Base-by-base conservation (phyloP, 2,888 invertebrate genomes). In the Alentia gelatinosa region DNA sequence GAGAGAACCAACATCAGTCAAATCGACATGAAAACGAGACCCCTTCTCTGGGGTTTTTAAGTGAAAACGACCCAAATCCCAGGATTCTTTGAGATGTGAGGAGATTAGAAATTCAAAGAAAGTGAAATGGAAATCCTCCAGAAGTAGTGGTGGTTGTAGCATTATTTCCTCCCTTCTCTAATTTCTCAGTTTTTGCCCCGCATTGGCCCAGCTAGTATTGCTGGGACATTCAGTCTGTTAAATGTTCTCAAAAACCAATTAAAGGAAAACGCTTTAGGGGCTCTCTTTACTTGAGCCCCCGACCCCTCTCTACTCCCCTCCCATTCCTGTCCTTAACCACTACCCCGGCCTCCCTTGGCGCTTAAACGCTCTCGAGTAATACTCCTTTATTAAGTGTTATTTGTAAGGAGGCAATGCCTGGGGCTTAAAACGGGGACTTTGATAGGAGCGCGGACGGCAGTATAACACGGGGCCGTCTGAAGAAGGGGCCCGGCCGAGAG, bases 191-290 rank as follows among this genome's bases (percentile, higher is more conserved):
- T n/a, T n/a, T n/a, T n/a, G n/a, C n/a, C n/a, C n/a, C n/a, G n/a
- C n/a, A n/a, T n/a, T n/a, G n/a, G n/a, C n/a, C n/a, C n/a, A n/a
- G n/a, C n/a, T n/a, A n/a, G n/a, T n/a, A n/a, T n/a, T n/a, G n/a
- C n/a, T n/a, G n/a, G n/a, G n/a, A n/a, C n/a, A n/a, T n/a, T n/a
- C 68, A 19, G 12, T 68, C 68, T 30, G 68, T 68, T 68, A 68
- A 68, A 68, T 30, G 68, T 68, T 30, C 68, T 68, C 68, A 68
- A 68, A 68, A 68, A 68, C 68, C 68, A 68, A 68, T 68, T 68
- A 26, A 68, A 30, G 68, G 68, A 30, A 68, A 68, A 68, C 68
- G 68, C 68, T 68, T 68, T 68, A 30, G 68, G 47, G 68, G 68
- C 26, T 26, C 30, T 30, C 68, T 68, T 68, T 68, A 68, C 68